Conservation (phyloP, 2,888 invertebrate genomes). For the Rhamnusium bicolor region DNA sequence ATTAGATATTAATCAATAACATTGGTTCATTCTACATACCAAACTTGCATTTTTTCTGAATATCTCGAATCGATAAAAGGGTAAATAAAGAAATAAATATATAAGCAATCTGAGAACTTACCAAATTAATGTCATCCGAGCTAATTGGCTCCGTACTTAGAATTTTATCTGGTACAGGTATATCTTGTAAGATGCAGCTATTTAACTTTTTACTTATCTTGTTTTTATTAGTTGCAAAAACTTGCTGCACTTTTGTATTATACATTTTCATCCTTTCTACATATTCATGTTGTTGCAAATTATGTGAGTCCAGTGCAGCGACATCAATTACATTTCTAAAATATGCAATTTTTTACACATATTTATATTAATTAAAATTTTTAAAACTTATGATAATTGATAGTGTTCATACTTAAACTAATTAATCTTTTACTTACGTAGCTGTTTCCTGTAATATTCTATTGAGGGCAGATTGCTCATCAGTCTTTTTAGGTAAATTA, state of each 20-base stretch:
- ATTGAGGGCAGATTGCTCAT: conserved; percentile 92
- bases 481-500: conserved; percentile 83
- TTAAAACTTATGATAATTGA: no score
- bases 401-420: no score
- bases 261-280: conserved; percentile 86
- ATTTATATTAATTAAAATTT: no score
- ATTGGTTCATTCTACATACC: no score
- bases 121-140: conserved; percentile 80
- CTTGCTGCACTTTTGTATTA: conserved; percentile 74
- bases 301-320: conserved; percentile 91
- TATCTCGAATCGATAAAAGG: conserved; percentile 24
- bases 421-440: conserved; percentile 82
- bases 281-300: conserved; percentile 91
- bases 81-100: neutral
- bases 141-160: conserved; percentile 77
- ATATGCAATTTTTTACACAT: no score
- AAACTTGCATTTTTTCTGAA: no score
- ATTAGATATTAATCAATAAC: no score
- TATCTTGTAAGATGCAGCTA: conserved; percentile 78
- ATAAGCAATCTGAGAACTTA: conserved; percentile 69
- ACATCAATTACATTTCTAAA: conserved; percentile 93
- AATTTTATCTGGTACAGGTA: conserved; percentile 82
- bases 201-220: conserved; percentile 68
- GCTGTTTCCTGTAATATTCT: conserved; percentile 93
- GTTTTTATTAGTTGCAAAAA: conserved; percentile 70